phyloP scores from a whole-genome alignment of 1,140 invertebrate species.

The Planococcus citri region DNA sequence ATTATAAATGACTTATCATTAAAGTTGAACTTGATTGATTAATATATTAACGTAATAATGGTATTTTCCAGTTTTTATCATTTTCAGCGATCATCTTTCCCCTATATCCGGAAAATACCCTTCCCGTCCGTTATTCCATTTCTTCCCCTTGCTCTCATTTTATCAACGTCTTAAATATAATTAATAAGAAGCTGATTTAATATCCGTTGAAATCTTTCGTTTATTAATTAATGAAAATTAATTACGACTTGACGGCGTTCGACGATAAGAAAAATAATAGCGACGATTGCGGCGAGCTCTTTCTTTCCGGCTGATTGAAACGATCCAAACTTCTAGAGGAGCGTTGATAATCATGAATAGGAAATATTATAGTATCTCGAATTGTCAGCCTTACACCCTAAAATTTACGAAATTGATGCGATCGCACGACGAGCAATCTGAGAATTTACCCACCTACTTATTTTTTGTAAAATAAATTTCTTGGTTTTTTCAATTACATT shows the following conservation, averaged over 20 bases:
- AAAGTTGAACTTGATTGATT: conserved; percentile 20
- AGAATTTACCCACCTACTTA: too few relatives aligned
- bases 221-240: conserved; percentile 11
- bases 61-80: conserved; percentile 18
- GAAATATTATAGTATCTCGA: too few relatives aligned
- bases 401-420: too few relatives aligned
- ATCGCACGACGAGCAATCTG: too few relatives aligned
- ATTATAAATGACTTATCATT: conserved; percentile 21
- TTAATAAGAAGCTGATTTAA: conserved; percentile 16
- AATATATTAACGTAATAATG: conserved; percentile 19
- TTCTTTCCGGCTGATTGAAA: too few relatives aligned
- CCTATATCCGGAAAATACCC: conserved; percentile 7
- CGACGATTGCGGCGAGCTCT: too few relatives aligned
- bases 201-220: conserved; percentile 12
- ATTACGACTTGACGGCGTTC: not conserved
- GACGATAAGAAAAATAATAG: too few relatives aligned
- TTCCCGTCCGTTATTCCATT: not conserved
- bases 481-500: too few relatives aligned
- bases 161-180: conserved; percentile 20
- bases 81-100: conserved; percentile 13
- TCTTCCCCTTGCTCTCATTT: not conserved
- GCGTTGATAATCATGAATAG: too few relatives aligned
- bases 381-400: too few relatives aligned
- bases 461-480: too few relatives aligned
- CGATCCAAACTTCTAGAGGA: too few relatives aligned